Conservation (phyloP, 1,140 invertebrate genomes). For the Polypedilum pembai region DNA sequence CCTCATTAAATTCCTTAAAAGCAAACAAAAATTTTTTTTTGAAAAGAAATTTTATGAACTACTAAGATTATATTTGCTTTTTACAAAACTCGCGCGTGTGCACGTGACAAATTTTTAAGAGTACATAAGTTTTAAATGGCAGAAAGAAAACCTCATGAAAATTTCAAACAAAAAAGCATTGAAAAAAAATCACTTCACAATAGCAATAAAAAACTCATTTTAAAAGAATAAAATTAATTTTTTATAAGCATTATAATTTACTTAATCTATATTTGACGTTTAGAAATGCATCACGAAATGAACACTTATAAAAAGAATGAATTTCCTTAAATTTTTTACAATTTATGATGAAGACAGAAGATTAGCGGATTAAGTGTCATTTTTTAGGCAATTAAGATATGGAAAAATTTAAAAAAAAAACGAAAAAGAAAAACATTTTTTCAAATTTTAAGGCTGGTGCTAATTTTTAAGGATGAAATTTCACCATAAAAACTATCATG, state of each 20-base stretch:
- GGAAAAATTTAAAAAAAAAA: background rate
- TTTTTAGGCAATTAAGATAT: slow-evolving; percentile 5
- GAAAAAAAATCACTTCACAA: background rate
- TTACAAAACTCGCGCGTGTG: slow-evolving; percentile 9
- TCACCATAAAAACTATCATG: slow-evolving; percentile 16
- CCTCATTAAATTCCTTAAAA: background rate
- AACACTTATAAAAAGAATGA: background rate
- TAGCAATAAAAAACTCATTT: background rate
- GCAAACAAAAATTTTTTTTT: background rate
- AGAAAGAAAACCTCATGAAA: background rate
- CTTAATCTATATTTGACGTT: background rate
- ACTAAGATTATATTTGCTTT: background rate
- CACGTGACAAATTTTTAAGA: background rate
- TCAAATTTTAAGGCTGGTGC: slow-evolving; percentile 27
- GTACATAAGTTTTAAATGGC: background rate
- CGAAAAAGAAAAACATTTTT: background rate
- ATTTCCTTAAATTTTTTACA: slow-evolving; percentile 13
- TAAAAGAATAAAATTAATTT: background rate
- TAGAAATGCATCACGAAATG: background rate
- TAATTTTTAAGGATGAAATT: slow-evolving; percentile 21
- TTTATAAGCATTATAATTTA: slow-evolving; percentile 10
- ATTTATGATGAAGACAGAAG: background rate
- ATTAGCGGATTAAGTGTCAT: slow-evolving; percentile 1
- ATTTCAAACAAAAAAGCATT: background rate
- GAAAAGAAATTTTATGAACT: background rate